A percentile compares a stretch with the other conserved stretches of the same genome.
These are phyloP conservation scores for Pampus argenteus DNA, from an alignment of 2,797 vertebrate species.

Conservation along the genomic window DNA sequence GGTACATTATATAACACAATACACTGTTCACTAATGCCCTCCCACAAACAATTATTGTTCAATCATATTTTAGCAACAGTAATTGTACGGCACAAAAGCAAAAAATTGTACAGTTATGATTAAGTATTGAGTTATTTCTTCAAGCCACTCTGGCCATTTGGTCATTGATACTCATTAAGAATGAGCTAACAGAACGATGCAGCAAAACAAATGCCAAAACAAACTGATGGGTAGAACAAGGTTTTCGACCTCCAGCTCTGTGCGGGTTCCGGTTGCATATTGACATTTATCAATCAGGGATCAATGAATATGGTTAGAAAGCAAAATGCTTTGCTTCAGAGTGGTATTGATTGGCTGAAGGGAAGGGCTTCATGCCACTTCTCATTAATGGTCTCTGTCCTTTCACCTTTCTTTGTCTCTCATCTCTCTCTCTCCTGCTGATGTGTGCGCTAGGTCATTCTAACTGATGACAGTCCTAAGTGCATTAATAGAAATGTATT, in stretches of 20 bases:
- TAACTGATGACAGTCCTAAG: slow-evolving; percentile 74
- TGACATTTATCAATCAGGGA: slow-evolving; percentile 70
- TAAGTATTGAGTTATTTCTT: no score
- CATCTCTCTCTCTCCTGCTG: slow-evolving; percentile 55
- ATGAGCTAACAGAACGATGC: not conserved
- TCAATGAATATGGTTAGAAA: slow-evolving; percentile 73
- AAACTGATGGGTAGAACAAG: not conserved
- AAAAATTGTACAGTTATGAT: no score
- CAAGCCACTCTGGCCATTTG: not conserved
- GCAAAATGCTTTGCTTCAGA: slow-evolving; percentile 61
- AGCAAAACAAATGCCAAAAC: no score
- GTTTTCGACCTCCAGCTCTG: not conserved
- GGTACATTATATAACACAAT: not conserved
- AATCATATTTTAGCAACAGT: no score
- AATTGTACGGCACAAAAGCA: no score
- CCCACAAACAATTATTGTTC: no score
- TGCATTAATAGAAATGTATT: slow-evolving; percentile 82
- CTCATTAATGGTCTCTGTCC: slow-evolving; percentile 76
- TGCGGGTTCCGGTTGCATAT: slow-evolving; percentile 30
- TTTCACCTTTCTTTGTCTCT: slow-evolving; percentile 69
- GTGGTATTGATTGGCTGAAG: slow-evolving; percentile 73
- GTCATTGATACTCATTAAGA: not conserved
- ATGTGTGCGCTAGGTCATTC: slow-evolving; percentile 60
- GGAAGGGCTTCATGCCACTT: slow-evolving; percentile 63
- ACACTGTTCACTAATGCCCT: no score